phyloP scores from a whole-genome alignment of 2,888 invertebrate genomes.

The Hesperia comma region DNA sequence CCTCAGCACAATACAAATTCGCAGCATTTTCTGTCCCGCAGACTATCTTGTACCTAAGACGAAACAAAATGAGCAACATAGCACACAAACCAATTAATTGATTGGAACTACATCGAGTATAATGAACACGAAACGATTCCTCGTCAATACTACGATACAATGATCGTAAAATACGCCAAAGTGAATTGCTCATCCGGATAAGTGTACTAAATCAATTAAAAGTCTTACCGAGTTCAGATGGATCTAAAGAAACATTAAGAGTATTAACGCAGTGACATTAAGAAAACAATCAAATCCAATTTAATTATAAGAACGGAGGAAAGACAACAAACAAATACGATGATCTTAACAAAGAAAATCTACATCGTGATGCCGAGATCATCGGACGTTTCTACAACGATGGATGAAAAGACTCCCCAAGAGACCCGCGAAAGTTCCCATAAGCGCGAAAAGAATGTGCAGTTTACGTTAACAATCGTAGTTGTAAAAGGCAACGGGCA shows the following conservation, averaged over 20 bases:
- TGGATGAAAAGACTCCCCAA: constrained; percentile 9
- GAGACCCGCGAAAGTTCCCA: not conserved
- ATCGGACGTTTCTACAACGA: not conserved
- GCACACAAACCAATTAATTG: not conserved
- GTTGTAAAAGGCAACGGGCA: constrained; percentile 52
- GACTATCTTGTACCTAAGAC: not conserved
- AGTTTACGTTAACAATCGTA: constrained; percentile 46
- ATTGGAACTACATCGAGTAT: not conserved
- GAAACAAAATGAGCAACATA: not conserved
- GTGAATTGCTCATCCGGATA: too few relatives aligned
- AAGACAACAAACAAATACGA: too few relatives aligned
- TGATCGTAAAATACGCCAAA: too few relatives aligned
- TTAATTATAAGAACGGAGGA: too few relatives aligned
- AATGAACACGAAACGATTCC: not conserved
- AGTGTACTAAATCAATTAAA: too few relatives aligned
- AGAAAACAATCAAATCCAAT: too few relatives aligned
- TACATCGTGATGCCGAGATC: too few relatives aligned
- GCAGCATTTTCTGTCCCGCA: not conserved
- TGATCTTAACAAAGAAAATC: too few relatives aligned
- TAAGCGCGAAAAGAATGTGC: constrained; percentile 43
- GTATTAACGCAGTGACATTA: too few relatives aligned
- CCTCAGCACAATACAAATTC: not conserved
- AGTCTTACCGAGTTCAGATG: too few relatives aligned
- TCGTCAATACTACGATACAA: too few relatives aligned
- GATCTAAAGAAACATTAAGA: too few relatives aligned